These are phyloP conservation scores for Artibeus lituratus DNA, from an alignment of 2,797 vertebrate species.

Conservation along the genomic window DNA sequence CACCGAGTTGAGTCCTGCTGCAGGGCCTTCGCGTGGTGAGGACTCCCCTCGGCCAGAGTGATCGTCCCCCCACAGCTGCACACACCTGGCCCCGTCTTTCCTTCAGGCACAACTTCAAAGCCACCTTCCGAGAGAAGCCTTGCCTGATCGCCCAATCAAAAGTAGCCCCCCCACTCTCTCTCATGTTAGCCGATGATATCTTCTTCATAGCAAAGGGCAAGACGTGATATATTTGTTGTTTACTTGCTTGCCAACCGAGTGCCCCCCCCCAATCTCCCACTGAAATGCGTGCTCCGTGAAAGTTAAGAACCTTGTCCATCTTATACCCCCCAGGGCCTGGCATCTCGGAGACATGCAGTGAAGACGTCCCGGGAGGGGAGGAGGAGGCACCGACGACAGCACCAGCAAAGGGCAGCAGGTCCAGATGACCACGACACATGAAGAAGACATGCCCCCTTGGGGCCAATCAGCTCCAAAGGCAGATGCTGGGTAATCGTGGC, in stretches of 20 bases:
- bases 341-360: fast-evolving
- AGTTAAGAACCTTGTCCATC: not conserved
- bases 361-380: not conserved
- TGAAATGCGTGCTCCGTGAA: not conserved
- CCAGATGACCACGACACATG: fast-evolving
- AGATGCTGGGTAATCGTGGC: fast-evolving
- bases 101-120: not conserved
- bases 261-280: not conserved
- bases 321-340: not conserved
- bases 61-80: not conserved
- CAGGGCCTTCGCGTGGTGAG: not conserved
- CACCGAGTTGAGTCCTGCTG: not conserved
- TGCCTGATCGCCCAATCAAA: not conserved
- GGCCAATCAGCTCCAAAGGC: not conserved
- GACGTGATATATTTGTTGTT: not conserved
- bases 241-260: not conserved
- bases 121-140: not conserved
- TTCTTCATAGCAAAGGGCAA: not conserved
- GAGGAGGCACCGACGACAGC: not conserved
- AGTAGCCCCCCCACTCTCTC: not conserved
- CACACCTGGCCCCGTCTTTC: not conserved
- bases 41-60: not conserved
- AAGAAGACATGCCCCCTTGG: not conserved
- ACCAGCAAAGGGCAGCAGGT: not conserved
- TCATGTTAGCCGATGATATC: not conserved